Evolutionary conservation across 2,888 invertebrate species (phyloP).

Genomic region (Polyploca ridens): DNA sequence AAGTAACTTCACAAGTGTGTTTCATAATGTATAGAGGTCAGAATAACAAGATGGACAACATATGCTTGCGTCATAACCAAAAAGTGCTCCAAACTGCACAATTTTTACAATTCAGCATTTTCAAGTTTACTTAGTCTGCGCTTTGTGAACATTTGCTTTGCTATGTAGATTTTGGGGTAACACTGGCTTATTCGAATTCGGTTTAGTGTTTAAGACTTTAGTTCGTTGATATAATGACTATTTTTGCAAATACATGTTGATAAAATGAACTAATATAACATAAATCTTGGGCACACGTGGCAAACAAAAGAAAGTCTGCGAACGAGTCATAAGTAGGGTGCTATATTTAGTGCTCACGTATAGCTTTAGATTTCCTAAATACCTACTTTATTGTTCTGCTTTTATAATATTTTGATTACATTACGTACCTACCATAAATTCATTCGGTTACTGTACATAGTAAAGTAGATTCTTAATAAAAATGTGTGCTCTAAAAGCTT

Average conservation of each 20-base stretch:
- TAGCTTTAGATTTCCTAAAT: neutral
- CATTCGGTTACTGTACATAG: neutral
- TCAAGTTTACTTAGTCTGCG: conserved; percentile 16
- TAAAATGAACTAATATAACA: conserved; percentile 27
- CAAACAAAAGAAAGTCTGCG: conserved; percentile 33
- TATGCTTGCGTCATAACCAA: neutral
- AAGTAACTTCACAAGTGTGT: neutral
- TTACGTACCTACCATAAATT: too few relatives aligned
- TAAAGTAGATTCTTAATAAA: neutral
- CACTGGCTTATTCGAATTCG: conserved; percentile 1
- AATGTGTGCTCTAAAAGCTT: neutral
- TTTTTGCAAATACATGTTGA: conserved; percentile 8
- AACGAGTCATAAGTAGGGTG: conserved; percentile 4
- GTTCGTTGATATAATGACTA: neutral
- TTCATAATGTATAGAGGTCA: neutral
- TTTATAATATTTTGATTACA: neutral
- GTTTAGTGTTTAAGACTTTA: conserved; percentile 11
- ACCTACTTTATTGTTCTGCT: neutral
- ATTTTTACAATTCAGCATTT: neutral
- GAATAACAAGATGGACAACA: neutral
- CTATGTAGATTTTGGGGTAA: conserved; percentile 22
- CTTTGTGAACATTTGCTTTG: conserved; percentile 19
- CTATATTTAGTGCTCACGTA: neutral
- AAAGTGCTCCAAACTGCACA: neutral
- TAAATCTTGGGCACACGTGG: conserved; percentile 37